phyloP scores from a whole-genome alignment of 2,888 invertebrate genomes.

The Xylocampa areola region DNA sequence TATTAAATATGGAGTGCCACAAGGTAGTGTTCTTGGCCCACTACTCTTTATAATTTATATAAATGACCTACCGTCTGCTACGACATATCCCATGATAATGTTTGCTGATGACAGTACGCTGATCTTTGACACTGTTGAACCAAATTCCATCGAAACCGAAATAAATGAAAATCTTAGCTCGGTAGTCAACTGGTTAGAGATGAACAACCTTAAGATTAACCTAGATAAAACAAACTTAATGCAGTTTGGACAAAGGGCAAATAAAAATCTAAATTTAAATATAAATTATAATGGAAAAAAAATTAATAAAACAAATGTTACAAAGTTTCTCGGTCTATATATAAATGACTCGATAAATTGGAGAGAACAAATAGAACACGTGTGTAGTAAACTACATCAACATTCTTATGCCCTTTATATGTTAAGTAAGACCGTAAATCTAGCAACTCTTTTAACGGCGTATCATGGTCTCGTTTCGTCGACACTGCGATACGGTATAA shows the following conservation, averaged over 20 bases:
- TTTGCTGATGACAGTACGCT: too few species aligned
- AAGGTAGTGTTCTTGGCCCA: too few species aligned
- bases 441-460: constrained; percentile 6
- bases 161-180: too few species aligned
- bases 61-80: too few species aligned
- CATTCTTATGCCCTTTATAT: constrained; percentile 11
- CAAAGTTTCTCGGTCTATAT: constrained; percentile 5
- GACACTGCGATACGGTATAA: constrained; percentile 4
- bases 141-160: too few species aligned
- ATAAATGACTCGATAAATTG: not conserved
- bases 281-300: too few species aligned
- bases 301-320: too few species aligned
- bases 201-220: constrained; percentile 1
- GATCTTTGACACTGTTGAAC: too few species aligned
- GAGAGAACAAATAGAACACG: not conserved
- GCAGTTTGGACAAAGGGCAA: too few species aligned
- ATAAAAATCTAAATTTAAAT: not conserved
- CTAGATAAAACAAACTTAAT: not conserved
- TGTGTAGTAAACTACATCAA: not conserved
- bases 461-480: constrained; percentile 7
- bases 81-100: too few species aligned
- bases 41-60: too few species aligned
- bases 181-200: not conserved
- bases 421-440: constrained; percentile 5
- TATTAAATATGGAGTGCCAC: too few species aligned